Evolutionary conservation across 2,113 vertebrate genomes (phyloP).

Genomic region (Theropithecus gelada): DNA sequence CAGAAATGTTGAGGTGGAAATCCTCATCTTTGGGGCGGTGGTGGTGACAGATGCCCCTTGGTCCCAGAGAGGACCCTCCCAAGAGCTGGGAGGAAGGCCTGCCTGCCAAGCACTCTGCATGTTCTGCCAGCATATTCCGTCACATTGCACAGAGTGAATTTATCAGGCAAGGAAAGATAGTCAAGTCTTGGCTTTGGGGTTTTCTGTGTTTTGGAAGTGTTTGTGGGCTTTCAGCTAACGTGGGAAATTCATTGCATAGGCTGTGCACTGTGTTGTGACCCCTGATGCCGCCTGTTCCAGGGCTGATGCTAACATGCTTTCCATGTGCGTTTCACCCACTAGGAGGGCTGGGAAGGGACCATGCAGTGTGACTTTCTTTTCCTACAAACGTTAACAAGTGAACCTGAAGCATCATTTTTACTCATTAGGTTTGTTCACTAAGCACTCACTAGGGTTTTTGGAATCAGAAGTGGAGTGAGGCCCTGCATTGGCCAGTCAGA

Average conservation of each 20-base stretch:
- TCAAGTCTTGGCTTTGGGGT: neutral
- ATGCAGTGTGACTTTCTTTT: too few relatives aligned
- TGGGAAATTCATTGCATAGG: neutral
- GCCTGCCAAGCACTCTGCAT: neutral
- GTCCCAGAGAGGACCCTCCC: neutral
- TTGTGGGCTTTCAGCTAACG: neutral
- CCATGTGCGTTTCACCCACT: fast-evolving
- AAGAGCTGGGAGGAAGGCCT: neutral
- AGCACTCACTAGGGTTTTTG: neutral
- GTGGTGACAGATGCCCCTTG: neutral
- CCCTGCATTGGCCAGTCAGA: fast-evolving
- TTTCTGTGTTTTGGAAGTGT: neutral
- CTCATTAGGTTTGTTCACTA: neutral
- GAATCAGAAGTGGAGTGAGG: too few relatives aligned
- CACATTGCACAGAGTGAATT: fast-evolving
- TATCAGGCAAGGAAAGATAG: neutral
- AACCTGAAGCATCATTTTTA: fast-evolving
- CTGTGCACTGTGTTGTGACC: fast-evolving
- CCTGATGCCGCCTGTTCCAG: fast-evolving
- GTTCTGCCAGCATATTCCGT: neutral
- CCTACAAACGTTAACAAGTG: neutral
- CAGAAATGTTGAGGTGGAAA: neutral
- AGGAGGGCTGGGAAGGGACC: neutral
- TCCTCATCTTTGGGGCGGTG: neutral
- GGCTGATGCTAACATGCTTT: fast-evolving